Percentiles rank a stretch among this genome's conserved stretches.
phyloP scores from a whole-genome alignment of 23 tunicate genomes.

The Halocynthia aurantium region DNA sequence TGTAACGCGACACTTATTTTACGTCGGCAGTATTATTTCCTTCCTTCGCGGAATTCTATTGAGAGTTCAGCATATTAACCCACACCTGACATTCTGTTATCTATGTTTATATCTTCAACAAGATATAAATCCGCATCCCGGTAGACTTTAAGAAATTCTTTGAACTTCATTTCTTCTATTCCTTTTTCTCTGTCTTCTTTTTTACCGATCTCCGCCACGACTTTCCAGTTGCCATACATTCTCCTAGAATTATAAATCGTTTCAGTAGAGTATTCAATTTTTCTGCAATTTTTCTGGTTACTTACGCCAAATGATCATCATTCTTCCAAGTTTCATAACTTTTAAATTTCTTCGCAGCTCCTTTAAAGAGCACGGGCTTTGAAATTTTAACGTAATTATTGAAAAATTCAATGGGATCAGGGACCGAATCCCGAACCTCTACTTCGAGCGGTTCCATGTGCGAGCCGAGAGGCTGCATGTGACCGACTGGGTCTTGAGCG shows the following conservation, averaged over 20 bases:
- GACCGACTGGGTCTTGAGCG: slow-evolving; percentile 42
- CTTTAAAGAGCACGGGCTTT: slow-evolving; percentile 53
- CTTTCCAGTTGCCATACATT: slow-evolving; percentile 31
- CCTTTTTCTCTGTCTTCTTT: background rate
- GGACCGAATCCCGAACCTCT: slow-evolving; percentile 26
- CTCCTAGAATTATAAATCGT: background rate
- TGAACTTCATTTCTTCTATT: background rate
- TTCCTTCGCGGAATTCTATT: no score
- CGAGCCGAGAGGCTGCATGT: slow-evolving; percentile 62
- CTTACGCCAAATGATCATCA: slow-evolving; percentile 57
- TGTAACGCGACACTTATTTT: no score
- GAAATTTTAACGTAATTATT: slow-evolving; percentile 30
- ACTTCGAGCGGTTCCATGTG: slow-evolving; percentile 29
- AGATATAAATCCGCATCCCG: background rate
- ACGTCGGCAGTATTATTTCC: no score
- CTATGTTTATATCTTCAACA: slow-evolving; percentile 22
- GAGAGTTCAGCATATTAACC: background rate
- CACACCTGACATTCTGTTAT: slow-evolving; percentile 46
- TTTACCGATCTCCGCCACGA: slow-evolving; percentile 15
- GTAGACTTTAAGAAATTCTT: slow-evolving; percentile 1
- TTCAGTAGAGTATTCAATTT: background rate
- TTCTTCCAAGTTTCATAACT: slow-evolving; percentile 27
- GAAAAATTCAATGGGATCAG: slow-evolving; percentile 46
- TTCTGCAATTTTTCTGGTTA: background rate
- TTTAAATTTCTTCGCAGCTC: slow-evolving; percentile 49